Percentiles rank a stretch among this genome's conserved stretches.
These are phyloP conservation scores for Puffinus mauretanicus DNA, from an alignment of 2,113 vertebrate species.

Conservation along the genomic window DNA sequence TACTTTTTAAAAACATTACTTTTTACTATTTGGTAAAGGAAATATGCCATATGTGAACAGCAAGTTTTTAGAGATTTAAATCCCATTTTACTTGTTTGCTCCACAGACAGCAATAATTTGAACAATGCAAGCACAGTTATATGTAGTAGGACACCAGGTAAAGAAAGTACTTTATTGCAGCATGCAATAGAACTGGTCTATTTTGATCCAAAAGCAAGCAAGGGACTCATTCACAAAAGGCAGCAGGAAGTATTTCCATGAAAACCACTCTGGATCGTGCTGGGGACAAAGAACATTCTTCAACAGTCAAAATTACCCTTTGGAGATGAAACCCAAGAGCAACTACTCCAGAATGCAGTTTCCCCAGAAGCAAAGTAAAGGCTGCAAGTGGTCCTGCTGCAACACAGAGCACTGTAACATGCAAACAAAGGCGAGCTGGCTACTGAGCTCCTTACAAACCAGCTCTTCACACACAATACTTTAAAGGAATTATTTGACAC, in stretches of 20 bases:
- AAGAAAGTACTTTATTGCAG: background rate
- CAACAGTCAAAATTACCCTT: background rate
- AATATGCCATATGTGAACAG: background rate
- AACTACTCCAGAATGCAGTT: background rate
- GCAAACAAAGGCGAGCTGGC: background rate
- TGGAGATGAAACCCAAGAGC: background rate
- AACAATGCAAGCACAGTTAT: background rate
- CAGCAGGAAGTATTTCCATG: background rate
- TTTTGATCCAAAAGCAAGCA: background rate
- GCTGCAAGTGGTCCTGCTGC: background rate
- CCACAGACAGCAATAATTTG: background rate
- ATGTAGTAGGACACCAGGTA: background rate
- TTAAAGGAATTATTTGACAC: too few relatives aligned
- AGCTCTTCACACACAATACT: too few relatives aligned
- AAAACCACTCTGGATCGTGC: background rate
- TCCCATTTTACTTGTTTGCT: background rate
- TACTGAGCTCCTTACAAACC: background rate
- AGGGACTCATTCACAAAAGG: background rate
- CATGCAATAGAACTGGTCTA: background rate
- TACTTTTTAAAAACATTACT: accelerated
- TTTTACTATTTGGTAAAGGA: accelerated
- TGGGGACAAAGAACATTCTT: background rate
- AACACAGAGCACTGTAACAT: too few relatives aligned
- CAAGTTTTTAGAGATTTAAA: background rate
- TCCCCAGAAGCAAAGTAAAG: background rate